These are phyloP conservation scores for Taurulus bubalis DNA, from an alignment of 2,113 vertebrate genomes.

Conservation along the genomic window DNA sequence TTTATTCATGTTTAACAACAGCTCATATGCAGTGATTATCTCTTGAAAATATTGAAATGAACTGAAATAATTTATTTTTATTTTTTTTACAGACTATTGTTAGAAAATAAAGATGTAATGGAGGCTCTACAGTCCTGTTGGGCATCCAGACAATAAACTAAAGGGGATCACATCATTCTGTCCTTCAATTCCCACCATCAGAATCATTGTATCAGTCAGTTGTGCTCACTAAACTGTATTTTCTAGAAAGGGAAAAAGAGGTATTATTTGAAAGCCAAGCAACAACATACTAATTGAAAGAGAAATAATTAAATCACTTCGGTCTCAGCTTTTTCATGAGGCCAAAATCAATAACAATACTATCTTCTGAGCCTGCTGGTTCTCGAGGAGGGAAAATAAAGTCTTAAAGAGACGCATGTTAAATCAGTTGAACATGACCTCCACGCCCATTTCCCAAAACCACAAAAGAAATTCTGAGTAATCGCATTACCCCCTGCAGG, in stretches of 20 bases:
- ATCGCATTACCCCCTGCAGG: conserved; percentile 69
- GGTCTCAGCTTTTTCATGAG: conserved; percentile 16
- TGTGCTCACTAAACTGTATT: neutral
- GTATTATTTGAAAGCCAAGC: conserved; percentile 19
- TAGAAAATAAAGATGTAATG: neutral
- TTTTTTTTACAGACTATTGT: conserved; percentile 39
- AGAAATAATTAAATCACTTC: neutral
- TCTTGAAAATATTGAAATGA: conserved; percentile 68
- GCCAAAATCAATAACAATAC: neutral
- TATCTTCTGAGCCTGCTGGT: neutral
- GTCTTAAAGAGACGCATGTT: conserved; percentile 38
- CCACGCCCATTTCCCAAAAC: conserved; percentile 38
- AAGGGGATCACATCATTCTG: conserved; percentile 27
- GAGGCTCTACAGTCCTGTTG: neutral
- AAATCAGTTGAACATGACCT: conserved; percentile 42
- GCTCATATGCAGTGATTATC: conserved; percentile 60
- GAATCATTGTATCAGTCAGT: neutral
- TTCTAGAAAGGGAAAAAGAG: neutral
- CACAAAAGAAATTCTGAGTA: conserved; percentile 56
- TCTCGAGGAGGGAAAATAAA: conserved; percentile 15
- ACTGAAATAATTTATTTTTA: conserved; percentile 51
- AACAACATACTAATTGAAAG: neutral
- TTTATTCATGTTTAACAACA: conserved; percentile 74
- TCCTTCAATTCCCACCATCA: conserved; percentile 17
- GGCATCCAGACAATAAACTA: conserved; percentile 4